These are phyloP conservation scores for Cygnus atratus DNA, from an alignment of 2,113 vertebrate species.

Conservation along the genomic window DNA sequence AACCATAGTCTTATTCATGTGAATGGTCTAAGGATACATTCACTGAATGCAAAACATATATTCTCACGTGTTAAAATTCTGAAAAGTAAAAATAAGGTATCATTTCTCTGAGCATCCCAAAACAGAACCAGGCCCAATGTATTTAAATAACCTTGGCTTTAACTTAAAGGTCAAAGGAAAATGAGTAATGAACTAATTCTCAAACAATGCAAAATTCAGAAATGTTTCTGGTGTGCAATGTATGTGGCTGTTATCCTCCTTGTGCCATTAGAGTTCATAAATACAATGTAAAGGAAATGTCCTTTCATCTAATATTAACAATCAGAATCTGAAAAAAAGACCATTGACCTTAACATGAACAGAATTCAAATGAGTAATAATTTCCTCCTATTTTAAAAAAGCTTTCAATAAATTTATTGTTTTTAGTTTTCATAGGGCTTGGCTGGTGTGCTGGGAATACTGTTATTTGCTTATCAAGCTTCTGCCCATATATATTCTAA, in stretches of 20 bases:
- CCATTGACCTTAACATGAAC: conserved; percentile 68
- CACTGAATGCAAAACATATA: background rate
- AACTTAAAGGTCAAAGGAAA: conserved; percentile 73
- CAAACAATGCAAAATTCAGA: conserved; percentile 68
- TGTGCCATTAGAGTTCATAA: conserved; percentile 65
- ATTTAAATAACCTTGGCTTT: conserved; percentile 49
- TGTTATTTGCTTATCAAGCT: conserved; percentile 64
- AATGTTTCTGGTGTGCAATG: conserved; percentile 60
- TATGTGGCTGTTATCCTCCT: conserved; percentile 64
- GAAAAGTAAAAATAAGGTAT: background rate
- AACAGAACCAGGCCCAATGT: background rate
- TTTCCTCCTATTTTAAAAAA: conserved; percentile 76
- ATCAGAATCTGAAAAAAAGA: conserved; percentile 66
- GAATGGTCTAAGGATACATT: background rate
- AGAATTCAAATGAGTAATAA: conserved; percentile 77
- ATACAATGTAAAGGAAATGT: conserved; percentile 79
- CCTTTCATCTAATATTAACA: conserved; percentile 78
- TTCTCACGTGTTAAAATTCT: background rate
- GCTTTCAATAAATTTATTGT: conserved; percentile 75
- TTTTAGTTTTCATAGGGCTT: conserved; percentile 61
- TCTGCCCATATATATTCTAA: conserved; percentile 32
- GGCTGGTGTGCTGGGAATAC: conserved; percentile 69
- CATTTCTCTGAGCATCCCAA: background rate
- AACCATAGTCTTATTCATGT: background rate
- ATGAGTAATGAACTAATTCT: conserved; percentile 63